Evolutionary conservation across 2,888 invertebrate genomes (phyloP), one percentile per base, ranked within the genome.

Genomic region (Agrenia bidenticulata): DNA sequence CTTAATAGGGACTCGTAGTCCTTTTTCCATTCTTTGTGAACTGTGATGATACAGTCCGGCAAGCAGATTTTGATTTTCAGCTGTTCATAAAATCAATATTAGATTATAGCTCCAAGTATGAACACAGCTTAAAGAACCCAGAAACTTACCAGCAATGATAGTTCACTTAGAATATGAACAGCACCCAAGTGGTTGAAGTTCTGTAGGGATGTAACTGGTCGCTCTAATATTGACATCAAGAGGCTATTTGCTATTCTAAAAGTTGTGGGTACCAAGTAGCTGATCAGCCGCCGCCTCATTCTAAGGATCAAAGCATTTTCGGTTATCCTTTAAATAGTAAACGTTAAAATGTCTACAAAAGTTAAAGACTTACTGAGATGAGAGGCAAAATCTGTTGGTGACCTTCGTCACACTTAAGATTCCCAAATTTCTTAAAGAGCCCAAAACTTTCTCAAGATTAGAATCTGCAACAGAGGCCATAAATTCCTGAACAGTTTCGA

Each of bases 401-500:
- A 15, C 45, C 15, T 45, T 45, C 5, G 45, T 45, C 5, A 15
- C 15, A 19, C 42, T 62, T 11, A 58, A 59, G 1, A 68, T 58
- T n/a, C 61, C 57, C 13, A 58, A 26, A 24, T 37, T 42, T 59
- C 65, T 54, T 1, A 69, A 27, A 11, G 49, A 60, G 11, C 26
- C 63, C 5, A 63, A 51, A 4, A 66, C 55, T 24, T 56, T 58
- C 5, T 66, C 66, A 27, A 73, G 24, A 21, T 63, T 61, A n/a
- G 41, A 49, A 11, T 66, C 61, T 2, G 58, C 45, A n/a, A 65
- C 42, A 4, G 39, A 19, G 13, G 54, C 19, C 19, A 64, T 45
- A 24, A 69, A 62, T 23, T 42, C 41, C 24, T 67, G 66, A 5
- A 63, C 49, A 49, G 54, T 56, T 61, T 61, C 61, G 15, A 63